Conservation (phyloP, 2,888 invertebrate genomes). For the Synanthedon vespiformis region DNA sequence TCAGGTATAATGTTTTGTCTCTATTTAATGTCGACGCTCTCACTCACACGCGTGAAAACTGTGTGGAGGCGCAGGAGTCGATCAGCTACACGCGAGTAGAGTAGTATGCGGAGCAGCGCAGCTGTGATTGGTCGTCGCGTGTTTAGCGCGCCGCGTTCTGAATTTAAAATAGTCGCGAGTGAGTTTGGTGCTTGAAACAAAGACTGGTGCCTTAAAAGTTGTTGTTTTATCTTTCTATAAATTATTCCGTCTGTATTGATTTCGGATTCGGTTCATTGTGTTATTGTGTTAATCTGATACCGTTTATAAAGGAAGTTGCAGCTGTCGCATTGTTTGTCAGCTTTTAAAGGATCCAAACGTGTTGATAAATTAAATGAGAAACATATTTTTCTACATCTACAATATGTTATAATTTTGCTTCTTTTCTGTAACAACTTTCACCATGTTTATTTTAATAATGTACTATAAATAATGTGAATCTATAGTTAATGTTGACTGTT, state of each 20-base stretch:
- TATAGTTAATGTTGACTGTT: no score
- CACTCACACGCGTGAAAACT: slow-evolving; percentile 37
- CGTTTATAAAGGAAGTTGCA: slow-evolving; percentile 29
- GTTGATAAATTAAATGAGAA: slow-evolving; percentile 18
- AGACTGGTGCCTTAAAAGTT: slow-evolving; percentile 36
- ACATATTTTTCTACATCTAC: background rate
- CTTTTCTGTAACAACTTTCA: background rate
- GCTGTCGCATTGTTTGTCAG: slow-evolving; percentile 30
- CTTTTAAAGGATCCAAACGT: slow-evolving; percentile 29
- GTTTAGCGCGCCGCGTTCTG: slow-evolving; percentile 29
- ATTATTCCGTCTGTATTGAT: background rate
- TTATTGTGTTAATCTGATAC: background rate
- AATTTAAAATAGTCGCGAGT: slow-evolving; percentile 54
- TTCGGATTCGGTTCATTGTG: background rate
- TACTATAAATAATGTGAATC: no score
- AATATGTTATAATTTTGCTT: background rate
- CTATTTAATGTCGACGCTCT: slow-evolving; percentile 21
- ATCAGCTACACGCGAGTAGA: slow-evolving; percentile 29
- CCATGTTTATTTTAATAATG: background rate
- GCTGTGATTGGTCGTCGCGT: slow-evolving; percentile 50
- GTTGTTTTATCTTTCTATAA: slow-evolving; percentile 13
- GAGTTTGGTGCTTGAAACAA: slow-evolving; percentile 34
- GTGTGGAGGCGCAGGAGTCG: slow-evolving; percentile 56
- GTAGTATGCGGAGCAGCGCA: slow-evolving; percentile 61
- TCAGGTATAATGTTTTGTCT: slow-evolving; percentile 43